phyloP scores from a whole-genome alignment of 2,888 invertebrate species.

The Cataglyphis albicans region DNA sequence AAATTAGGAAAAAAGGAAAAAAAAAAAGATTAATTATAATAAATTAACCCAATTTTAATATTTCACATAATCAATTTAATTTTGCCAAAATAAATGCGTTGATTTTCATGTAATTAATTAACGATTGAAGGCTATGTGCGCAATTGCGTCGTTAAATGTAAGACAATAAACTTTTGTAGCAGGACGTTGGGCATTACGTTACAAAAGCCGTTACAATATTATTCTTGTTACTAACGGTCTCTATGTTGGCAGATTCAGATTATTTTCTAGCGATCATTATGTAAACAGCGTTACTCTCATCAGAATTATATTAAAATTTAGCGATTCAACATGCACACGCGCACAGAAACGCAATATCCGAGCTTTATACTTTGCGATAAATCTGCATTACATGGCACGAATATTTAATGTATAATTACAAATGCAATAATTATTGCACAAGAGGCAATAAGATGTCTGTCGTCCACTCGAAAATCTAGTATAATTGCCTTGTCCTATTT shows the following conservation, averaged over 20 bases:
- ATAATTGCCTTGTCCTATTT: not conserved
- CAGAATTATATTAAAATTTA: conserved; percentile 41
- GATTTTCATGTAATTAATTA: not conserved
- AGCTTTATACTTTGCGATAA: conserved; percentile 22
- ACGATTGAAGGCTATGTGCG: not conserved
- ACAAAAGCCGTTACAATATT: not conserved
- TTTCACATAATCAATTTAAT: conserved; percentile 1
- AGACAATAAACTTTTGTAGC: not conserved
- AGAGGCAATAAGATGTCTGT: not conserved
- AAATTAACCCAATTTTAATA: conserved; percentile 21
- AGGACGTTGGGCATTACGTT: not conserved
- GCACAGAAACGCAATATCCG: conserved; percentile 4
- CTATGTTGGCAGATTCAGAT: not conserved
- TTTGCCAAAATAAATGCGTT: not conserved
- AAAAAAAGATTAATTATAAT: not conserved
- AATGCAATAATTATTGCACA: conserved; percentile 1
- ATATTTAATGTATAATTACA: conserved; percentile 26
- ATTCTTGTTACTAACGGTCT: not conserved
- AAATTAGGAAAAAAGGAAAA: not conserved
- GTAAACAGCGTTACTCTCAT: not conserved
- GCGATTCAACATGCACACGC: not conserved
- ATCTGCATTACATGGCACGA: not conserved
- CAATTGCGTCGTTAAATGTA: conserved; percentile 12
- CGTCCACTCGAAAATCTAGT: not conserved
- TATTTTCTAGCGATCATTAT: conserved; percentile 32